Conservation (phyloP, 2,888 invertebrate species). For the Bedellia somnulentella region DNA sequence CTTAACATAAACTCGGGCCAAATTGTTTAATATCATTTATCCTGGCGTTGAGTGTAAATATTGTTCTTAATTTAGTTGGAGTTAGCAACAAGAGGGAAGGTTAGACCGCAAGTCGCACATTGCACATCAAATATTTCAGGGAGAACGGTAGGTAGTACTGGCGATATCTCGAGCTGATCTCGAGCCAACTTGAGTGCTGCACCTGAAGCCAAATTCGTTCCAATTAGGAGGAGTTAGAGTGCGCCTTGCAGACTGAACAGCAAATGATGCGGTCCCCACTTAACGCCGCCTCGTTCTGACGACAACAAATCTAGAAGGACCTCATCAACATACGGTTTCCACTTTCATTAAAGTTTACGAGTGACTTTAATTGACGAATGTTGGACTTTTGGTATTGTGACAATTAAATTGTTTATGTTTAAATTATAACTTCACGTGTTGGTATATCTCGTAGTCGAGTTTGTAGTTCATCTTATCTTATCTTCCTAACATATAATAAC, state of each 20-base stretch:
- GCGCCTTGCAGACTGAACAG: constrained; percentile 52
- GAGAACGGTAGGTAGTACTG: constrained; percentile 40
- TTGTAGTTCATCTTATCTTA: too few species aligned
- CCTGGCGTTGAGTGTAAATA: constrained; percentile 48
- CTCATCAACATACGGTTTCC: too few species aligned
- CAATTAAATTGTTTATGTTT: too few species aligned
- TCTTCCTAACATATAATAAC: too few species aligned
- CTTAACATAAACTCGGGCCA: constrained; percentile 42
- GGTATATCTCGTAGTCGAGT: too few species aligned
- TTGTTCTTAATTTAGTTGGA: constrained; percentile 59
- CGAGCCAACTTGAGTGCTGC: constrained; percentile 56
- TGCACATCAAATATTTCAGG: constrained; percentile 54
- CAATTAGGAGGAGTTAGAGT: constrained; percentile 59
- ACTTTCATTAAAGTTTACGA: too few species aligned
- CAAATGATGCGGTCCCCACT: constrained; percentile 59
- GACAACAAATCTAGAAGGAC: constrained; percentile 33
- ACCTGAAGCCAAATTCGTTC: constrained; percentile 61
- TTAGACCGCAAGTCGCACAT: constrained; percentile 36
- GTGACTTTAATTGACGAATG: too few species aligned
- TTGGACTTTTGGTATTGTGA: too few species aligned
- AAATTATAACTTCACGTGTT: too few species aligned
- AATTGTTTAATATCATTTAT: constrained; percentile 54
- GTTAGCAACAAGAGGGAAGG: too few species aligned
- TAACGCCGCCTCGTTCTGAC: constrained; percentile 29
- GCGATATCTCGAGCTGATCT: constrained; percentile 55